Evolutionary conservation across 2,113 vertebrate genomes (phyloP), one percentile per base, ranked within the genome.

Genomic region (Aspidoscelis tigris): DNA sequence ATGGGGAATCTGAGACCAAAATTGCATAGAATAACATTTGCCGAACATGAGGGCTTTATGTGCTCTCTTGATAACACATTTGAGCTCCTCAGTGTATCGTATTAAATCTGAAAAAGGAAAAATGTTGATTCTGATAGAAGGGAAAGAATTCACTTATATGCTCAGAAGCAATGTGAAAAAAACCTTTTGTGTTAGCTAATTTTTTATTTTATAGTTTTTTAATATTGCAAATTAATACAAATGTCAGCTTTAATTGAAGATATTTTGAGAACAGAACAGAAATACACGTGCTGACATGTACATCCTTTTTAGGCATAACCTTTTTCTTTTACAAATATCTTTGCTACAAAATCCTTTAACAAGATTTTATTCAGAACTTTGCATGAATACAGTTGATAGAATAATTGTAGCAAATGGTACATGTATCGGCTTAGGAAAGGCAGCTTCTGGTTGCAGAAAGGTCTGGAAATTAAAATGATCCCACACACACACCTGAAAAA

Each of bases 401-500:
- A 81, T 66, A 82, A 44, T 64, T 92, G 84, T 55, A 80, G 76
- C 69, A 90, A 83, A 11, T 81, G 53, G 26, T 76, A 79, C 72
- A 88, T 2, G 47, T 8, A 26, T 61, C 24, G 65, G 26, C 73
- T 90, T 64, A n/a, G 84, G 70, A 16, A 50, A 79, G 58, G 71
- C 70, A 78, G 66, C 1, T 2, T 50, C 50, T 58, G n/a, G 26
- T 78, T n/a, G 16, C 18, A 44, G 33, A 20, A 71, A 21, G 9
- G 16, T 61, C 41, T 81, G 86, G 77, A 85, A 82, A 92, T 77
- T 86, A 87, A 85, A 80, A 16, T 89, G 82, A 76, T 84, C 41
- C 33, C 33, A 33, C 33, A 33, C 33, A 33, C 33, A 33, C 33
- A 33, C 33, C 33, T 33, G 33, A 33, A 33, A 33, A 33, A 70